phyloP scores from a whole-genome alignment of 2,797 vertebrate genomes.

The Philypnodon macrostomus region DNA sequence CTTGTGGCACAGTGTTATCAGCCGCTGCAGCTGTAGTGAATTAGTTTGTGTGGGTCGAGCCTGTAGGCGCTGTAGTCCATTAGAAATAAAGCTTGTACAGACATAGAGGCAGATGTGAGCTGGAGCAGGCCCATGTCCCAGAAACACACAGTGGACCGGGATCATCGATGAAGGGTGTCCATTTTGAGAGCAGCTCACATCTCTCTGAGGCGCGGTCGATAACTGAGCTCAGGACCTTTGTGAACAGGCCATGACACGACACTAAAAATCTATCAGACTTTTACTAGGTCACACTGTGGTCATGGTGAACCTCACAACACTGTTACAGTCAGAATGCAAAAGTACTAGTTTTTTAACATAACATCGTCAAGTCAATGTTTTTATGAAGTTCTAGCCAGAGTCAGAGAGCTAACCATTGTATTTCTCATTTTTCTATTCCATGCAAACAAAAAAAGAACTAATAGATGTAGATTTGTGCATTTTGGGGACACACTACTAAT shows the following conservation, averaged over 20 bases:
- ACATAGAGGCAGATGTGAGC: slow-evolving; percentile 27
- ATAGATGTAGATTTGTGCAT: too few relatives aligned
- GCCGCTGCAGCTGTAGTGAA: slow-evolving; percentile 48
- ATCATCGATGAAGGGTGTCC: slow-evolving; percentile 53
- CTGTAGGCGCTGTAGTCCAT: slow-evolving; percentile 51
- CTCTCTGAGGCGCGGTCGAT: slow-evolving; percentile 12
- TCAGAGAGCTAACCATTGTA: background rate
- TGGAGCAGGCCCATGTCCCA: too few relatives aligned
- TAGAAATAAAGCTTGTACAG: slow-evolving; percentile 42
- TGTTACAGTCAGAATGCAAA: too few relatives aligned
- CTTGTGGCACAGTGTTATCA: slow-evolving; percentile 36
- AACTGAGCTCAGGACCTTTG: slow-evolving; percentile 14
- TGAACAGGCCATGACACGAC: slow-evolving; percentile 8
- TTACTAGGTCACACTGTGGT: background rate
- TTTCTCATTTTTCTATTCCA: too few relatives aligned
- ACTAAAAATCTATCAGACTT: slow-evolving; percentile 3
- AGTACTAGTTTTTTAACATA: too few relatives aligned
- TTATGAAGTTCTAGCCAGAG: background rate
- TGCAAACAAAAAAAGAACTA: too few relatives aligned
- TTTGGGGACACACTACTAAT: too few relatives aligned
- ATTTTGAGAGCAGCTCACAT: slow-evolving; percentile 20
- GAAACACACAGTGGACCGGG: slow-evolving; percentile 29
- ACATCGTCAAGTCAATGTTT: too few relatives aligned
- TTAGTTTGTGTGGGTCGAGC: slow-evolving; percentile 29
- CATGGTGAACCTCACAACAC: too few relatives aligned